Base-by-base conservation (phyloP, 2,888 invertebrate genomes). In the Parascotia fuliginaria region DNA sequence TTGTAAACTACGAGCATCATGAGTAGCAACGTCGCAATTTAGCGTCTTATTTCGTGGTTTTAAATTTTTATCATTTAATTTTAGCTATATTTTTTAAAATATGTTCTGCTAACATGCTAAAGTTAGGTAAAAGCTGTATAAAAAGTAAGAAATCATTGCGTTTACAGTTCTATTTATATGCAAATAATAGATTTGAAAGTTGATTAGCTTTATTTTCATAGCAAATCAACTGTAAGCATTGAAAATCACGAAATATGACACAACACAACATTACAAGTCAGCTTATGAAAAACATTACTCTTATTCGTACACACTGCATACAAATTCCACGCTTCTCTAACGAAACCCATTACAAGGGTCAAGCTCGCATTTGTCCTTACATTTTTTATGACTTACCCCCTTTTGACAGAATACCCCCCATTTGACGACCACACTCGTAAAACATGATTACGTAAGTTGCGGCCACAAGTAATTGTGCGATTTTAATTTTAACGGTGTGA, bases 391-490 rank as follows among this genome's bases (percentile, higher is more conserved):
- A 13, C 31, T 29, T 5, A 15, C 38, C 14, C 32, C 41, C 14
- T 5, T 33, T 41, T 36, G 36, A 44, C 14, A 27, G 24, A 33
- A 28, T 29, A 28, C 34, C 29, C 42, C 42, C 15, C 24, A 32
- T 52, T 41, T 50, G 32, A 58, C 42, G 37, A 37, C 32, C 15
- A n/a, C 33, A 12, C 22, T 42, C 37, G 49, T 65, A 48, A 54
- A 63, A 29, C 19, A 27, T 57, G 44, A 65, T 62, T 53, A 51
- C 49, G 44, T 44, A 41, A 51, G 31, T 54, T 36, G 31, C 19
- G 45, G 28, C 46, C 37, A 37, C 53, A 14, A 39, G 40, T 57
- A 51, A 64, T 55, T 52, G 54, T 44, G 46, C 37, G 37, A 39
- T 57, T 68, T 60, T 54, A 53, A 48, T 60, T 55, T 61, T 53